phyloP scores from a whole-genome alignment of 2,797 vertebrate genomes.

The Ataeniobius toweri region DNA sequence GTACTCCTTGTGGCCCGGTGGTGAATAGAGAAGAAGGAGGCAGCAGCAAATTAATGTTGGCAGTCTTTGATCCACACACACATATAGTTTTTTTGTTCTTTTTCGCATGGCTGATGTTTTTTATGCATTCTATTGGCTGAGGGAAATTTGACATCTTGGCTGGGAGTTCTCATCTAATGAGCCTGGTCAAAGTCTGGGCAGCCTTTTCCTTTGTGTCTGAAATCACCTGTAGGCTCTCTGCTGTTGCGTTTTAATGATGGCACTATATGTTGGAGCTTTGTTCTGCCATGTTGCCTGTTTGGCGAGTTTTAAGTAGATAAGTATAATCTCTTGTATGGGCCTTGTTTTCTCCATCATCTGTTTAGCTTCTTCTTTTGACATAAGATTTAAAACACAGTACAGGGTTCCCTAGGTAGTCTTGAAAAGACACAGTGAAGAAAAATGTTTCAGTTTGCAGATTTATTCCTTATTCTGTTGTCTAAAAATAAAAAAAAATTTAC shows the following conservation, averaged over 20 bases:
- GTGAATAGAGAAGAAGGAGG: background rate
- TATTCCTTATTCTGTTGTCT: background rate
- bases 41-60: background rate
- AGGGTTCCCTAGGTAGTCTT: too few relatives aligned
- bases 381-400: background rate
- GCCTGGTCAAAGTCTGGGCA: slow-evolving; percentile 17
- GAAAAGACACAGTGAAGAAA: background rate
- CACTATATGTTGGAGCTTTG: slow-evolving; percentile 10
- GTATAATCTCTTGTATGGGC: background rate
- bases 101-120: too few relatives aligned
- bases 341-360: background rate
- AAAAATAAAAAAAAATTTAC: background rate
- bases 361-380: slow-evolving; percentile 1
- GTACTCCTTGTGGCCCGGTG: background rate
- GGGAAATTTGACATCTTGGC: background rate
- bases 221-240: slow-evolving; percentile 17
- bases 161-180: slow-evolving; percentile 44
- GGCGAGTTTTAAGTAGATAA: background rate
- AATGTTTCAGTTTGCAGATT: background rate
- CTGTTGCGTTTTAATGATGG: slow-evolving; percentile 22
- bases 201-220: slow-evolving; percentile 33
- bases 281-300: background rate
- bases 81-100: background rate
- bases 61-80: background rate
- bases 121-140: too few relatives aligned